phyloP scores from a whole-genome alignment of 2,113 vertebrate species.

The Eleginops maclovinus region DNA sequence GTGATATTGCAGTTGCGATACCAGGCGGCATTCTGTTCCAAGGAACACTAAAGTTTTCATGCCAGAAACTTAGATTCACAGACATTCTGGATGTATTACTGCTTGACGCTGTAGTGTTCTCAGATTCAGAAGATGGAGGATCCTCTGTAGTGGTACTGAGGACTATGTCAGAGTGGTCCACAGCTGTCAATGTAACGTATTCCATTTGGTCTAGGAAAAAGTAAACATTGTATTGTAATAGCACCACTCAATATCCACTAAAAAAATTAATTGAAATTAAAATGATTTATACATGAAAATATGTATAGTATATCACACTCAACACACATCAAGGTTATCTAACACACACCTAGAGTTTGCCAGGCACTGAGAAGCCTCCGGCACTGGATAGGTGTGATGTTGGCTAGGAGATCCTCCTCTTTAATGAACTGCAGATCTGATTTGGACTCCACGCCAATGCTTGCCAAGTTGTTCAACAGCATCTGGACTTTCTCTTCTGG shows the following conservation, averaged over 20 bases:
- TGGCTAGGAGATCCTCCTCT: not conserved
- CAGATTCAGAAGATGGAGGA: not conserved
- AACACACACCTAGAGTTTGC: not conserved
- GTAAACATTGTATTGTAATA: too few relatives aligned
- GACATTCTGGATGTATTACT: not conserved
- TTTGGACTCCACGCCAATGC: not conserved
- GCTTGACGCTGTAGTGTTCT: not conserved
- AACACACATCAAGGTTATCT: too few relatives aligned
- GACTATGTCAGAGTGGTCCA: too few relatives aligned
- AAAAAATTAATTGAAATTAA: too few relatives aligned
- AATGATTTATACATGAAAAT: too few relatives aligned
- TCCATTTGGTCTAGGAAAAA: not conserved
- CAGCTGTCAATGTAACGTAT: not conserved
- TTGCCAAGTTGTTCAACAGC: not conserved
- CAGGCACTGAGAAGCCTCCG: not conserved
- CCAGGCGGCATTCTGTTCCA: constrained; percentile 2
- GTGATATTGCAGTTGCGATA: not conserved
- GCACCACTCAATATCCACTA: too few relatives aligned
- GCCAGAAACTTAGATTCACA: not conserved
- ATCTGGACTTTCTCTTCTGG: not conserved
- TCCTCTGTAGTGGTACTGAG: not conserved
- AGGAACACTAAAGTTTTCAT: not conserved
- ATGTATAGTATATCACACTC: too few relatives aligned
- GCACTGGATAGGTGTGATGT: not conserved
- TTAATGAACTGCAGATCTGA: not conserved